Evolutionary conservation across 2,113 vertebrate species (phyloP), one percentile per base, ranked within the genome.

Genomic region (Nothocercus julius): DNA sequence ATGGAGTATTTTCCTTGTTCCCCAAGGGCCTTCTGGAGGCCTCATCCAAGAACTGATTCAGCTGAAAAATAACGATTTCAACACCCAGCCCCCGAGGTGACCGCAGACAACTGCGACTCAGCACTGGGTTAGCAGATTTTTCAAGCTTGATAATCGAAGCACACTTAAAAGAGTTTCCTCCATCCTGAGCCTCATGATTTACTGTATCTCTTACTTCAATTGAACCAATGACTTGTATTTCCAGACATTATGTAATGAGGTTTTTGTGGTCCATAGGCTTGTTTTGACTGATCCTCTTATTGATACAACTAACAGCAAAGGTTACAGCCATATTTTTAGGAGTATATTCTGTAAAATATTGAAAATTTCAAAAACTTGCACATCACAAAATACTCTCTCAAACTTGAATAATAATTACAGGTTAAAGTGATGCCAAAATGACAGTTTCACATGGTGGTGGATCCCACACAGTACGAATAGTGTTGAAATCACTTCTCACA

Each of bases 171-270:
- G 80, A 73, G 30, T 85, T 95, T 90, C 81, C 83, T 90, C 83
- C 85, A 86, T 90, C 90, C 90, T 82, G 90, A 90, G 93, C 20
- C 74, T 94, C 92, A 11, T 90, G 69, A 94, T 84, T 96, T 93
- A 95, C 94, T 87, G 92, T 72, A 94, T 64, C 85, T 95, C 87
- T 92, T 69, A 15, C 80, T 79, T 90, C 61, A 94, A 89, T 59
- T 95, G 76, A 53, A 40, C 44, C 7, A 24, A 28, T 8, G 47
- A 84, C 82, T 92, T 93, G 58, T 13, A 72, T 92, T 96, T 92
- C 88, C 93, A 97, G 96, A 93, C 90, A 89, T 96, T 90, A 94
- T 93, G 88, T 93, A 96, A 96, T 94, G 93, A 95, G 96, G 94
- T 95, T 97, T 96, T 86, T 94, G 95, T 92, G 94, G 95, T 92